These are phyloP conservation scores for Oncorhynchus mykiss DNA, from an alignment of 2,113 vertebrate genomes.

Conservation along the genomic window DNA sequence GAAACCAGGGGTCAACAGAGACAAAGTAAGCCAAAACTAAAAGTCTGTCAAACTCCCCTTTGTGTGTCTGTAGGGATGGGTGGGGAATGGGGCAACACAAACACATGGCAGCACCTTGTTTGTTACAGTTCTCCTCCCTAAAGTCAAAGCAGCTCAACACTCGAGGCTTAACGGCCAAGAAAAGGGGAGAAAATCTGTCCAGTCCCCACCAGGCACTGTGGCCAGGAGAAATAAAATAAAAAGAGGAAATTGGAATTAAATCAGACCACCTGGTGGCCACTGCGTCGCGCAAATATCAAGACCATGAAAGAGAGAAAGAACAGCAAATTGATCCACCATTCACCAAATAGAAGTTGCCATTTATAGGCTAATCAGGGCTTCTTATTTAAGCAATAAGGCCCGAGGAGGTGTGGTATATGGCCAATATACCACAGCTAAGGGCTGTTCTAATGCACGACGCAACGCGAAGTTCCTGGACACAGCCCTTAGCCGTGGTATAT, in stretches of 20 bases:
- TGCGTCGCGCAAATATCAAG: slow-evolving; percentile 27
- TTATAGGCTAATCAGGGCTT: neutral
- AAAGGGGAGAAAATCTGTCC: neutral
- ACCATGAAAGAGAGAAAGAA: slow-evolving; percentile 23
- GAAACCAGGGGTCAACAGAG: neutral
- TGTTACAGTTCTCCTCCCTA: neutral
- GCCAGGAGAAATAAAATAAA: neutral
- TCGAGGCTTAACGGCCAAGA: neutral
- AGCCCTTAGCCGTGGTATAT: too few species aligned
- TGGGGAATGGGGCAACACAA: neutral
- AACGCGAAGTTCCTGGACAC: too few species aligned
- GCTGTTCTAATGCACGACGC: too few species aligned
- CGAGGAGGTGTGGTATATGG: too few species aligned
- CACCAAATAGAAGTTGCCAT: neutral
- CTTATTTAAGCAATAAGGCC: neutral
- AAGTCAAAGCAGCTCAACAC: neutral
- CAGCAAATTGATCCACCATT: slow-evolving; percentile 25
- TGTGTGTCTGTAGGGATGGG: neutral
- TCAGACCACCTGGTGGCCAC: slow-evolving; percentile 10
- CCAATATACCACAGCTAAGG: too few species aligned
- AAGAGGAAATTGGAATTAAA: slow-evolving; percentile 16
- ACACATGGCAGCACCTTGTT: neutral
- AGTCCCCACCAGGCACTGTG: neutral
- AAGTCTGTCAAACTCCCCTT: neutral
- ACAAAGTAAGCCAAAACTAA: neutral